Conservation (phyloP, 2,797 vertebrate species). For the Eremophila alpestris region DNA sequence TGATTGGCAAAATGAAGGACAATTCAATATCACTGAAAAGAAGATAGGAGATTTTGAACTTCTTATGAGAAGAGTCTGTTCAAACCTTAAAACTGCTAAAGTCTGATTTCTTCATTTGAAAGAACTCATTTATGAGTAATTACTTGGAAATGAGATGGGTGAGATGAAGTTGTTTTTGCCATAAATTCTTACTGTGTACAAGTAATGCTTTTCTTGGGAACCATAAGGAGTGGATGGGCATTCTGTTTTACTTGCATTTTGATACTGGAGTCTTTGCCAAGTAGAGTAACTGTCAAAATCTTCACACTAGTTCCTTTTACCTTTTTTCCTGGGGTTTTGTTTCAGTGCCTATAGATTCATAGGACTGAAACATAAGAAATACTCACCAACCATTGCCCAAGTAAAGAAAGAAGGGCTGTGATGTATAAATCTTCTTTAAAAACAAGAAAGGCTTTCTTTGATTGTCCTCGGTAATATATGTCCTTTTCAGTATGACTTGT, state of each 20-base stretch:
- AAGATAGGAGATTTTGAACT: background rate
- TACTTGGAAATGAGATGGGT: background rate
- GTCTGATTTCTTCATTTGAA: background rate
- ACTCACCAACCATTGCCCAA: background rate
- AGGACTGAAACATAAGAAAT: background rate
- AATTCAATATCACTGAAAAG: background rate
- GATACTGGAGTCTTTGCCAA: background rate
- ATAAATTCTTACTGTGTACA: background rate
- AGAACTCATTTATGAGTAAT: background rate
- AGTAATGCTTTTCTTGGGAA: background rate
- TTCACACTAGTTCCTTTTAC: background rate
- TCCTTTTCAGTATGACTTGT: background rate
- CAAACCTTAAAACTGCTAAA: background rate
- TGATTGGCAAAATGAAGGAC: background rate
- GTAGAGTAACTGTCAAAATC: background rate
- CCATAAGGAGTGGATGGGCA: background rate
- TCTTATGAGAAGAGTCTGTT: background rate
- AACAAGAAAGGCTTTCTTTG: background rate
- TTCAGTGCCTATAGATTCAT: background rate
- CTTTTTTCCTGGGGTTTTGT: constrained; percentile 6
- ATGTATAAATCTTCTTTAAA: constrained; percentile 21
- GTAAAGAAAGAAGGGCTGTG: background rate
- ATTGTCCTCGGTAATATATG: background rate
- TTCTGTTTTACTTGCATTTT: background rate
- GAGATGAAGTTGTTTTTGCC: background rate